Conservation (phyloP, 1,140 invertebrate genomes). For the Drosophila varians region DNA sequence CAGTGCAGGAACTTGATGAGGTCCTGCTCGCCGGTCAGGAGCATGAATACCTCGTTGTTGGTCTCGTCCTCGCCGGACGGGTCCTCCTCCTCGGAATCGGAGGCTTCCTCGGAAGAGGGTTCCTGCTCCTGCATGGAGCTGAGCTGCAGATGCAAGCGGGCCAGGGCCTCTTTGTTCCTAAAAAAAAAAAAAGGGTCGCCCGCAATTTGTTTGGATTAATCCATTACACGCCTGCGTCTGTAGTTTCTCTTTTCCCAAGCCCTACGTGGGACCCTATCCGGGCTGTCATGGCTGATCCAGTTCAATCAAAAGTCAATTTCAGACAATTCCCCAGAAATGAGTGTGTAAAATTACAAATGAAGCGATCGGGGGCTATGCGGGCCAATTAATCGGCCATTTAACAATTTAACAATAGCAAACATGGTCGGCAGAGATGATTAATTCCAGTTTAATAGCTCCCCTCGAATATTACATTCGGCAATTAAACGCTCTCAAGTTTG, state of each 20-base stretch:
- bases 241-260: slow-evolving; percentile 51
- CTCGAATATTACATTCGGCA: slow-evolving; percentile 57
- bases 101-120: slow-evolving; percentile 5
- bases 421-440: slow-evolving; percentile 54
- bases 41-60: slow-evolving; percentile 70
- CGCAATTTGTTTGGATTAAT: slow-evolving; percentile 65
- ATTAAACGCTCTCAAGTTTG: too few species aligned
- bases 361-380: slow-evolving; percentile 57
- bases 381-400: slow-evolving; percentile 77
- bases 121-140: slow-evolving; percentile 57
- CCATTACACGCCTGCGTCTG: slow-evolving; percentile 49
- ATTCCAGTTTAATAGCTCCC: slow-evolving; percentile 69
- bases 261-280: slow-evolving; percentile 49
- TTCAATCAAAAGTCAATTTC: slow-evolving; percentile 68
- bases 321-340: slow-evolving; percentile 59
- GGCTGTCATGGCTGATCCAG: slow-evolving; percentile 62
- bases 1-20: slow-evolving; percentile 73
- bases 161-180: slow-evolving; percentile 65
- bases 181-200: not conserved
- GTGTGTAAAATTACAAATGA: slow-evolving; percentile 80
- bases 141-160: slow-evolving; percentile 54
- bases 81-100: slow-evolving; percentile 11
- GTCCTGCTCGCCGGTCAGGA: slow-evolving; percentile 73
- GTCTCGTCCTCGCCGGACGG: slow-evolving; percentile 5
- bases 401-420: slow-evolving; percentile 66